Percentiles rank a stretch among this genome's conserved stretches.
Conservation (phyloP, 2,797 vertebrate genomes). For the Spheniscus humboldti region DNA sequence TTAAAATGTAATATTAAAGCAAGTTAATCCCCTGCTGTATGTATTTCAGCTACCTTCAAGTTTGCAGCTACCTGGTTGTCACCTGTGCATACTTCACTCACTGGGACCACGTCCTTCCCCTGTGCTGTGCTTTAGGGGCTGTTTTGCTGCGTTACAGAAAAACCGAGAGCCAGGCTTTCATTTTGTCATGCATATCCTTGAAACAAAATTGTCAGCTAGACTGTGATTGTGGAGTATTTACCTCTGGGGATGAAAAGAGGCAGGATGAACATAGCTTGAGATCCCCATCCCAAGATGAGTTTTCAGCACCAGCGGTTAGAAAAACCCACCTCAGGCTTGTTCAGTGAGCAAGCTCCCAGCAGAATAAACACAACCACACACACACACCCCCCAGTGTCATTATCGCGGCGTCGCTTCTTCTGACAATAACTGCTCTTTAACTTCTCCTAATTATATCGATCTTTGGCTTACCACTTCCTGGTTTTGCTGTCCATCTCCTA, state of each 20-base stretch:
- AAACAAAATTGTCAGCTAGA: background rate
- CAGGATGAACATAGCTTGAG: background rate
- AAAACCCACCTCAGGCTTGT: constrained; percentile 1
- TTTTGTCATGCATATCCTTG: background rate
- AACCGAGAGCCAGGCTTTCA: background rate
- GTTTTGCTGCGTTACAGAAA: background rate
- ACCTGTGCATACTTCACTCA: background rate
- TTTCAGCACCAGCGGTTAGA: background rate
- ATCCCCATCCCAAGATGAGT: background rate
- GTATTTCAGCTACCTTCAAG: background rate
- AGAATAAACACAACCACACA: background rate
- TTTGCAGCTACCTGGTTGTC: background rate
- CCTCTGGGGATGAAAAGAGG: background rate
- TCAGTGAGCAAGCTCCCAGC: background rate
- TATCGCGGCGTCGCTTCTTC: background rate
- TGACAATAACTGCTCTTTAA: constrained; percentile 21
- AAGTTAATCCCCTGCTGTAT: background rate
- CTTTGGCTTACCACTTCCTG: background rate
- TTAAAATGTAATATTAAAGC: constrained; percentile 9
- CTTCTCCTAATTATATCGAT: background rate
- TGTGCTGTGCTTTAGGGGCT: background rate
- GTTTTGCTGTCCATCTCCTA: background rate
- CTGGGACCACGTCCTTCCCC: background rate
- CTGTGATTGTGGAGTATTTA: background rate
- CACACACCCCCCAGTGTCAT: background rate